Evolutionary conservation across 2,888 invertebrate species (phyloP).

Genomic region (Salticus scenicus): DNA sequence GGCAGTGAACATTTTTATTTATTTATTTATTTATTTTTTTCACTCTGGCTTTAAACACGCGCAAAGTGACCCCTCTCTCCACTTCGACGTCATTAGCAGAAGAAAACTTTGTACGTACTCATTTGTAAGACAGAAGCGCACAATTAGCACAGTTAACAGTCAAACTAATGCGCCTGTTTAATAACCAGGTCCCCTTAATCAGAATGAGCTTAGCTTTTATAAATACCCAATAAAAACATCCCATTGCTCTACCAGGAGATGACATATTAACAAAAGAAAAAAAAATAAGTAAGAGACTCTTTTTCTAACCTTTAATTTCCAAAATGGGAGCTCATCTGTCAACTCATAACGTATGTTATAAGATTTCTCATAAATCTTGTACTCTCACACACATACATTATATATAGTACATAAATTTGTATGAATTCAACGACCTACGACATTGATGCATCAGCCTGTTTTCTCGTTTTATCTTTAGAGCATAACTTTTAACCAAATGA

Average conservation of each 20-base stretch:
- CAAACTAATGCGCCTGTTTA: constrained; percentile 58
- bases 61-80: constrained; percentile 40
- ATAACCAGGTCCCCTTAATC: constrained; percentile 24
- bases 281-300: constrained; percentile 24
- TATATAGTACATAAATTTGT: too few species aligned
- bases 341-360: too few species aligned
- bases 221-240: constrained; percentile 69
- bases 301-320: constrained; percentile 58
- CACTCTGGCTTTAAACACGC: constrained; percentile 66
- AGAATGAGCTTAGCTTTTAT: constrained; percentile 52
- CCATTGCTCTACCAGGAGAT: constrained; percentile 33
- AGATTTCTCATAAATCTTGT: too few species aligned
- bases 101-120: constrained; percentile 68
- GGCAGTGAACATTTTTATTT: constrained; percentile 63
- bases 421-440: too few species aligned
- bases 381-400: too few species aligned
- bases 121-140: constrained; percentile 66
- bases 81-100: constrained; percentile 63
- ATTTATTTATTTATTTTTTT: constrained; percentile 61
- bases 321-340: too few species aligned
- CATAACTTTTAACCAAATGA: too few species aligned
- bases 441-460: too few species aligned
- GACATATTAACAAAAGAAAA: constrained; percentile 26
- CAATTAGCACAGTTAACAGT: constrained; percentile 68
- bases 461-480: too few species aligned